Evolutionary conservation across 1,140 invertebrate genomes (phyloP).

Genomic region (Neodiprion virginianus): DNA sequence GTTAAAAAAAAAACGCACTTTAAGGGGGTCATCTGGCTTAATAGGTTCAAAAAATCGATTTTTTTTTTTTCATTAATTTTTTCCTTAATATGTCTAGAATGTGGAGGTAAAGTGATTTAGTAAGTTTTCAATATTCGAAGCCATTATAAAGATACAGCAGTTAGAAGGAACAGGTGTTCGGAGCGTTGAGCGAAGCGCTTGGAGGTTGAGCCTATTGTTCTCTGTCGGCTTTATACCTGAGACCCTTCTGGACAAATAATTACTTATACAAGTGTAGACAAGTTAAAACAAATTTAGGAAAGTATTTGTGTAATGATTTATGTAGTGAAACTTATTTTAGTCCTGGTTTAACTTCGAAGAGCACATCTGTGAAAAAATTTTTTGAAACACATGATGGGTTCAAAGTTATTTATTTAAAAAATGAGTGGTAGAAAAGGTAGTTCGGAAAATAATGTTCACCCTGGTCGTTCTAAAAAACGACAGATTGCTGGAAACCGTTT

Average conservation of each 20-base stretch:
- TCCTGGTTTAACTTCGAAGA: slow-evolving; percentile 7
- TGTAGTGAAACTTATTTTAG: slow-evolving; percentile 5
- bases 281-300: neutral
- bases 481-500: neutral
- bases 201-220: no score
- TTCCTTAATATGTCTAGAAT: no score
- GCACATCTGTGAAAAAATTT: neutral
- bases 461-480: neutral
- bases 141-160: no score
- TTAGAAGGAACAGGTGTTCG: no score
- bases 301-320: neutral
- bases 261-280: neutral
- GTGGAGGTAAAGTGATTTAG: no score
- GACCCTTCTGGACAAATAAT: neutral
- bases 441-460: neutral
- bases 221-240: neutral
- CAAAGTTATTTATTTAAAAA: neutral
- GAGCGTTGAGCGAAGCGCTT: no score
- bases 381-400: no score
- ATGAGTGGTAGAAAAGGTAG: neutral
- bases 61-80: no score
- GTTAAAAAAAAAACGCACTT: no score
- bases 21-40: no score
- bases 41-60: no score
- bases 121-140: no score